Evolutionary conservation across 2,888 invertebrate genomes (phyloP).

Genomic region (Eueremaeus valkanovi): DNA sequence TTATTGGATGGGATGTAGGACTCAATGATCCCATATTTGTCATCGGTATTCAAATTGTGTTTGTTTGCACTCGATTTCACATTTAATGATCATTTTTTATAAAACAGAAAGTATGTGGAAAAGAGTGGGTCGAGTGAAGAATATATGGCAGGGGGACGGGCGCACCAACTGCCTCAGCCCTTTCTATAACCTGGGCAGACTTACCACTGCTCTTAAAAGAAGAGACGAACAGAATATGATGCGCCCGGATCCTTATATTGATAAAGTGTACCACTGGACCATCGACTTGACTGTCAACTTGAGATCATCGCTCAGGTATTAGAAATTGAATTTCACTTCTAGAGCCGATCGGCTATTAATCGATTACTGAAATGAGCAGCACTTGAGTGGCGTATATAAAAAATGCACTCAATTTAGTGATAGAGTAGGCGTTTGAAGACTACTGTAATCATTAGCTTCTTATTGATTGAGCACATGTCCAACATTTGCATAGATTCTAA

Average conservation of each 20-base stretch:
- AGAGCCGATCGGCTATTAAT: no score
- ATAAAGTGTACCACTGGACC: conserved; percentile 48
- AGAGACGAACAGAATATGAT: conserved; percentile 42
- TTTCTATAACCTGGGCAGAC: conserved; percentile 45
- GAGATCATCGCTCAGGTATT: conserved; percentile 43
- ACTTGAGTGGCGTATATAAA: no score
- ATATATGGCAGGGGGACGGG: conserved; percentile 48
- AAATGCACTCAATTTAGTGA: no score
- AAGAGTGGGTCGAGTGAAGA: conserved; percentile 41
- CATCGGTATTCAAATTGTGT: conserved; percentile 37
- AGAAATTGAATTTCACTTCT: no score
- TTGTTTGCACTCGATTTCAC: no score
- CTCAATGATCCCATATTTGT: conserved; percentile 44
- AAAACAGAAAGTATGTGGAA: conserved; percentile 44
- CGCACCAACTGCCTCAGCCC: conserved; percentile 47
- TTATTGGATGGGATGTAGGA: conserved; percentile 48
- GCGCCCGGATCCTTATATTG: conserved; percentile 36
- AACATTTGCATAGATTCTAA: no score
- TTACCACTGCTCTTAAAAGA: conserved; percentile 43
- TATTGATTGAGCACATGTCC: no score
- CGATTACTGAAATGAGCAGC: no score
- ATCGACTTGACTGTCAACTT: conserved; percentile 46
- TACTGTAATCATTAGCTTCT: no score
- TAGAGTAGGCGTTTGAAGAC: no score
- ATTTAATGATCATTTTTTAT: background rate